These are phyloP conservation scores for Mythimna impura DNA, from an alignment of 2,888 invertebrate species.

Conservation along the genomic window DNA sequence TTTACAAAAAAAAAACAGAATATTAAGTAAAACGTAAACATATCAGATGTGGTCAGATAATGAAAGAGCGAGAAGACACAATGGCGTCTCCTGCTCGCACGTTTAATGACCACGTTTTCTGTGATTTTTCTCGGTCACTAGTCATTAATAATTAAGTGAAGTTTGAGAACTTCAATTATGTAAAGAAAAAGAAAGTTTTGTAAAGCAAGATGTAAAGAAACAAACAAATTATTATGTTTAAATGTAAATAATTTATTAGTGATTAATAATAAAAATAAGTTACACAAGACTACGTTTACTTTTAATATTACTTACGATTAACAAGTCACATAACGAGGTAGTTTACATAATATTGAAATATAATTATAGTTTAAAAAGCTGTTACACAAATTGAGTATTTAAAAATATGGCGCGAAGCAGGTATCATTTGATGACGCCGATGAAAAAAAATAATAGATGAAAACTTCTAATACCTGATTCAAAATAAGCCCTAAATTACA, in stretches of 20 bases:
- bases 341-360: conserved; percentile 29
- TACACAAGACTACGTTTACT: conserved; percentile 34
- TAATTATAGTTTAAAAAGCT: neutral
- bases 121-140: neutral
- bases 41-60: neutral
- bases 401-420: neutral
- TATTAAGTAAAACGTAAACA: neutral
- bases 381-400: neutral
- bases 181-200: neutral
- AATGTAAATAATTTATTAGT: conserved; percentile 45
- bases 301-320: conserved; percentile 35
- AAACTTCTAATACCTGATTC: too few relatives aligned
- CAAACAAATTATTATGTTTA: conserved; percentile 1
- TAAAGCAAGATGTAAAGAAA: neutral
- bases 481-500: neutral
- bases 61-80: neutral
- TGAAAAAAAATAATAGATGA: too few relatives aligned
- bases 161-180: too few relatives aligned
- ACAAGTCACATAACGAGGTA: conserved; percentile 51
- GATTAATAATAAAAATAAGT: conserved; percentile 38
- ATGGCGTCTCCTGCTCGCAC: neutral
- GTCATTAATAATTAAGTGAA: neutral
- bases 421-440: too few relatives aligned
- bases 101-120: neutral
- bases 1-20: too few relatives aligned